Base-by-base conservation (phyloP, 2,888 invertebrate species). In the Tetragonisca angustula region DNA sequence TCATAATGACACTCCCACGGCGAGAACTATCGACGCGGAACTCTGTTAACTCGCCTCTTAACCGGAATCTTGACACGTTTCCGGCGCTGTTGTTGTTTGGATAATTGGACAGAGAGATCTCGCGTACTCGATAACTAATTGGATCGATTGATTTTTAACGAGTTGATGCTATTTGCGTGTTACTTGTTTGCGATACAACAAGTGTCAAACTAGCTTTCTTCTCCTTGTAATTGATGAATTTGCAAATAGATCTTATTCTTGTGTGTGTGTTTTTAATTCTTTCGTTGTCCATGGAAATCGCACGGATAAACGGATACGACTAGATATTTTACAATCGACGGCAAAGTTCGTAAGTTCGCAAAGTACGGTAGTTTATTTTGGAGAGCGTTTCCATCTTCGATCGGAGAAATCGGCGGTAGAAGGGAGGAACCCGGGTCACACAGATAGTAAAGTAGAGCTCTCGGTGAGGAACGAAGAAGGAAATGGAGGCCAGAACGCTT, bases 41-140 rank as follows among this genome's bases (percentile, higher is more conserved):
- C 89, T 87, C 87, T 90, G 91, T 92, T 91, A 91, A 91, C 91
- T 90, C 88, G 85, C 83, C 88, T 87, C 91, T 90, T 90, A 87
- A 83, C 85, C 76, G 85, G 86, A 19, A 50, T 61, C n/a, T 62
- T 62, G 67, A 24, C 52, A 15, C 54, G n/a, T 59, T 65, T 54
- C 24, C n/a, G 24, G 4, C 17, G 50, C 17, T 50, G 6, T 6
- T 64, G 50, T n/a, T 64, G 21, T 52, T 52, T 27, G 27, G 50
- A 72, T 72, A 27, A 61, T 21, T 62, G 62, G 27, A 43, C 9
- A 11, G 43, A 43, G 43, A 17, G n/a, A 4, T 4, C 73, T n/a
- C n/a, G 19, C 21, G 4, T n/a, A 17, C 32, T 62, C 27, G 27
- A 21, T 32, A 27, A 6, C 17, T 36, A 43, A 43, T 27, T 43